Base-by-base conservation (phyloP, 2,113 vertebrate species). In the Scolopax mira region DNA sequence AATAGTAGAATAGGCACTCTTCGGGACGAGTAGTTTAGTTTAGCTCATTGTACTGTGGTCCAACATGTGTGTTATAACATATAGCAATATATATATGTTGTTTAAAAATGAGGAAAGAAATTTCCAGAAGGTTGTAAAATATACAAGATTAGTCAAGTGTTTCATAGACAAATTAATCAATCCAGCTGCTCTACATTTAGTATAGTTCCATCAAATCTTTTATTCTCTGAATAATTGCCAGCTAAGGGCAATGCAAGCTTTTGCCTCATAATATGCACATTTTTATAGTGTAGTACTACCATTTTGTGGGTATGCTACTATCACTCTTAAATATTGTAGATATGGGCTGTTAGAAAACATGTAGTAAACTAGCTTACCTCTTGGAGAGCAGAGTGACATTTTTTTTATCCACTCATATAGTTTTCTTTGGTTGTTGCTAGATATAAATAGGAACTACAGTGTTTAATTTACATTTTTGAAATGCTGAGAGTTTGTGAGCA, bases 1-100 rank as follows among this genome's bases (percentile, higher is more conserved):
- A 97, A 98, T 98, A 96, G 69, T 35, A 23, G 71, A 94, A 90
- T 52, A 93, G 61, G 41, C 79, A 61, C 10, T 91, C 23, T 60
- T 79, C 25, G 82, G 69, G 49, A 77, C 46, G 39, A 93, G 81
- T 44, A 52, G 10, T 74, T 93, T 78, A 78, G 58, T 60, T 69
- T 67, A 95, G 24, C 22, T 73, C 39, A 37, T 46, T 88, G 52
- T 88, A 49, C 25, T 79, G 5, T 39, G 44, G 25, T 49, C 42
- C 41, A 77, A 24, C 18, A 66, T 35, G 19, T n/a, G n/a, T 60
- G 35, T 78, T 89, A 87, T 28, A 58, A 19, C n/a, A 55, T 49
- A 49, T 21, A 35, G n/a, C 61, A 91, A 46, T 28, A 73, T 14
- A 61, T 11, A 13, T 49, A 19, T 75, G 23, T 85, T 64, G 19